Percentiles rank a stretch among this genome's conserved stretches.
phyloP scores from a whole-genome alignment of 2,888 invertebrate genomes.

The Pristionchus mayeri region DNA sequence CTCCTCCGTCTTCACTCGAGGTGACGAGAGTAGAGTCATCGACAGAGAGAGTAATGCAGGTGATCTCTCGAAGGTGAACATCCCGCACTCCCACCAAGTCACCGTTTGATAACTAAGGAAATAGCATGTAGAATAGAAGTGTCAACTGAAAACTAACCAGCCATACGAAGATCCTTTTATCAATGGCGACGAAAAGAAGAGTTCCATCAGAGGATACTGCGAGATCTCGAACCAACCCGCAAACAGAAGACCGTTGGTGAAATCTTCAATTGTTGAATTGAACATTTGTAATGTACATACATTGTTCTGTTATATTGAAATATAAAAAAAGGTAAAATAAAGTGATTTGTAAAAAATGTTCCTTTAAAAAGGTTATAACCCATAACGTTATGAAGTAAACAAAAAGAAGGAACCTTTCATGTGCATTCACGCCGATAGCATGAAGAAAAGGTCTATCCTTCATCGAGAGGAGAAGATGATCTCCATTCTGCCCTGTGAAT shows the following conservation, averaged over 20 bases:
- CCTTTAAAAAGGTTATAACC: not conserved
- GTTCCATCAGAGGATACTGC: conserved; percentile 55
- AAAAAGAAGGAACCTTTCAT: conserved; percentile 9
- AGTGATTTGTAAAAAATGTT: no score
- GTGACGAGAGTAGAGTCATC: conserved; percentile 65
- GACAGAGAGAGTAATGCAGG: conserved; percentile 58
- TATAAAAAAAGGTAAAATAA: no score
- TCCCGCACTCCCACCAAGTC: conserved; percentile 64
- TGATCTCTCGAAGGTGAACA: conserved; percentile 68
- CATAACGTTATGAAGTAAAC: not conserved
- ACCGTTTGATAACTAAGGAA: conserved; percentile 62
- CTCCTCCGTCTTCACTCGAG: conserved; percentile 64
- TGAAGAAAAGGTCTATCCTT: conserved; percentile 66
- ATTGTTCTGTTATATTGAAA: no score
- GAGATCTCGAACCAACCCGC: conserved; percentile 19
- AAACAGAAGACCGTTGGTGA: conserved; percentile 20
- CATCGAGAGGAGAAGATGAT: conserved; percentile 60
- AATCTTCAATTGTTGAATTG: no score
- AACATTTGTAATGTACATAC: no score
- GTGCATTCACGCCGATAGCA: conserved; percentile 53
- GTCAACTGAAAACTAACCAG: conserved; percentile 51
- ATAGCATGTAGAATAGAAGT: not conserved
- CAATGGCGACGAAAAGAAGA: conserved; percentile 64
- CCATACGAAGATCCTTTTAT: conserved; percentile 67
- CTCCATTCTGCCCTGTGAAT: conserved; percentile 58